Conservation (phyloP, 2,797 vertebrate genomes). For the Bradypodion pumilum region DNA sequence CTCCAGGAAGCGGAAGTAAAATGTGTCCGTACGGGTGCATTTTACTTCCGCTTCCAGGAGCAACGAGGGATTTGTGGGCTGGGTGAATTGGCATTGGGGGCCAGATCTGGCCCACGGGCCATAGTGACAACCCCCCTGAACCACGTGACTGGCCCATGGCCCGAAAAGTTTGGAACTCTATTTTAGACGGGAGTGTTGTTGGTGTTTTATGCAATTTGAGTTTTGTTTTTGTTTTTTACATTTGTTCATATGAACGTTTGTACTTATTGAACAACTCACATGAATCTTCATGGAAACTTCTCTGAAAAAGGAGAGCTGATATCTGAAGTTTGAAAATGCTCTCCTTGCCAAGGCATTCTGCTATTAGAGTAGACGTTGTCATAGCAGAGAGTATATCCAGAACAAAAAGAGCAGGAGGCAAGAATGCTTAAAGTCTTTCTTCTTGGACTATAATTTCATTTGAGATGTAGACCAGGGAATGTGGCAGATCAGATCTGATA, state of each 20-base stretch:
- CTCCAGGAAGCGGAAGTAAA: no score
- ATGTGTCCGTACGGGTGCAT: no score
- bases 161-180: no score
- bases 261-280: constrained; percentile 8
- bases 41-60: no score
- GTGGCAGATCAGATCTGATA: constrained; percentile 27
- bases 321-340: constrained; percentile 12
- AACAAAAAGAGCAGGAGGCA: background rate
- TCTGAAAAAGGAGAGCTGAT: background rate
- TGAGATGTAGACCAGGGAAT: background rate
- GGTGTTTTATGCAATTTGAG: background rate
- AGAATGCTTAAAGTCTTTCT: fast-evolving
- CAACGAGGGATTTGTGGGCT: no score
- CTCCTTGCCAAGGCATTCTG: background rate
- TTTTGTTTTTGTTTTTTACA: constrained; percentile 10
- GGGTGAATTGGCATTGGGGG: no score
- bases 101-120: no score
- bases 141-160: no score
- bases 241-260: background rate
- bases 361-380: background rate
- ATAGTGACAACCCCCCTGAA: no score
- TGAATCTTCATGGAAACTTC: background rate
- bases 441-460: constrained; percentile 2
- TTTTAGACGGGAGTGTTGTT: background rate
- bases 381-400: background rate